These are phyloP conservation scores for Serranus cabrilla DNA, from an alignment of 2,797 vertebrate species.

Conservation along the genomic window DNA sequence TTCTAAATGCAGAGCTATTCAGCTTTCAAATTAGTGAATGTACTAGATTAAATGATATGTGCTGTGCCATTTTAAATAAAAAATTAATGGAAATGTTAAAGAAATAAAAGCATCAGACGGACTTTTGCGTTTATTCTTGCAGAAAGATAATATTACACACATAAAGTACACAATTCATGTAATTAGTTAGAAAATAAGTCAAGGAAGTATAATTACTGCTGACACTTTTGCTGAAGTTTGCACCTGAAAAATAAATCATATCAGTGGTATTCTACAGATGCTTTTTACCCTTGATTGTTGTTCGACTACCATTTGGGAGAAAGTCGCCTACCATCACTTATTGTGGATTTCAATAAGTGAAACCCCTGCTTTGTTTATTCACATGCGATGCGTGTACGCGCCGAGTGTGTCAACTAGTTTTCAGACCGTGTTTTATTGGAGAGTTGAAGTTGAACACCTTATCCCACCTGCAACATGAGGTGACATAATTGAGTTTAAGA, in stretches of 20 bases:
- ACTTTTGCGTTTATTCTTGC: too few relatives aligned
- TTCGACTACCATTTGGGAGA: neutral
- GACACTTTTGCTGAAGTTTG: neutral
- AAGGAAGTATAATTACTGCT: too few relatives aligned
- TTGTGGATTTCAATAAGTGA: neutral
- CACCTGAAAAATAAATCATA: neutral
- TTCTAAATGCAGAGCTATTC: neutral
- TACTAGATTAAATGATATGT: too few relatives aligned
- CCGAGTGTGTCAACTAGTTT: neutral
- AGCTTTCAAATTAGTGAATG: neutral
- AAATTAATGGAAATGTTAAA: neutral
- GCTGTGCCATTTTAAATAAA: neutral
- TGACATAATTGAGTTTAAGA: neutral
- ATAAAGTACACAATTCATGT: neutral
- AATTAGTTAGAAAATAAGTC: too few relatives aligned
- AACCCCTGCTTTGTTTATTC: neutral
- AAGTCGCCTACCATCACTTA: neutral
- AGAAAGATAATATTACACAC: neutral
- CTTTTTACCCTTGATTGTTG: neutral
- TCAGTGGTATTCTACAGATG: neutral
- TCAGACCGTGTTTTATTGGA: conserved; percentile 1
- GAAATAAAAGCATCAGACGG: neutral
- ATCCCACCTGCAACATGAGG: neutral
- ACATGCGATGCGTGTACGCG: neutral
- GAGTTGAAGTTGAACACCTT: neutral